phyloP scores from a whole-genome alignment of 1,140 invertebrate species.

The Lordiphosa stackelbergi region DNA sequence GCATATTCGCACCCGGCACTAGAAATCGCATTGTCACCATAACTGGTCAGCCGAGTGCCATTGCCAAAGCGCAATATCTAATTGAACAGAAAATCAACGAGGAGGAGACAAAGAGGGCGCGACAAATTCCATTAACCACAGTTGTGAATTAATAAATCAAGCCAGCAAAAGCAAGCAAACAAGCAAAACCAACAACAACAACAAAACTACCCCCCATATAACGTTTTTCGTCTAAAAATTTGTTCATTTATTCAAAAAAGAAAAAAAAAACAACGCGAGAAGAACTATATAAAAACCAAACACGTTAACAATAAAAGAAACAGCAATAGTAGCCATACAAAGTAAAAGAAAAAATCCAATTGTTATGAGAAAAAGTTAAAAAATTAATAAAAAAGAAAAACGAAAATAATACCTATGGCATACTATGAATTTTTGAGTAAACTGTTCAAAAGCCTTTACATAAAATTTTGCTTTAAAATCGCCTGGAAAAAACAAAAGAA shows the following conservation, averaged over 20 bases:
- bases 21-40: constrained; percentile 98
- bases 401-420: constrained; percentile 34
- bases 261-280: constrained; percentile 1
- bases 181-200: constrained; percentile 57
- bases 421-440: constrained; percentile 27
- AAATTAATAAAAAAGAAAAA: constrained; percentile 29
- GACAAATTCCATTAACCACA: constrained; percentile 89
- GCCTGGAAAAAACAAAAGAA: constrained; percentile 12
- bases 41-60: constrained; percentile 90
- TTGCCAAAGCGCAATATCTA: constrained; percentile 93
- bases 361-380: constrained; percentile 42
- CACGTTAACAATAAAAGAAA: constrained; percentile 16
- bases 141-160: constrained; percentile 79
- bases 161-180: constrained; percentile 41
- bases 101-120: constrained; percentile 94
- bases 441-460: constrained; percentile 38
- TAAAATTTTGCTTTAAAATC: constrained; percentile 40
- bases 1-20: constrained; percentile 96
- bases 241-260: constrained; percentile 36
- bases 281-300: constrained; percentile 19
- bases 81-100: constrained; percentile 97
- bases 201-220: constrained; percentile 41
- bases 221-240: constrained; percentile 45
- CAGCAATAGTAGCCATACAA: constrained; percentile 72
- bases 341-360: constrained; percentile 27